phyloP scores from a whole-genome alignment of 2,888 invertebrate species.

The Leptopilina myrica region DNA sequence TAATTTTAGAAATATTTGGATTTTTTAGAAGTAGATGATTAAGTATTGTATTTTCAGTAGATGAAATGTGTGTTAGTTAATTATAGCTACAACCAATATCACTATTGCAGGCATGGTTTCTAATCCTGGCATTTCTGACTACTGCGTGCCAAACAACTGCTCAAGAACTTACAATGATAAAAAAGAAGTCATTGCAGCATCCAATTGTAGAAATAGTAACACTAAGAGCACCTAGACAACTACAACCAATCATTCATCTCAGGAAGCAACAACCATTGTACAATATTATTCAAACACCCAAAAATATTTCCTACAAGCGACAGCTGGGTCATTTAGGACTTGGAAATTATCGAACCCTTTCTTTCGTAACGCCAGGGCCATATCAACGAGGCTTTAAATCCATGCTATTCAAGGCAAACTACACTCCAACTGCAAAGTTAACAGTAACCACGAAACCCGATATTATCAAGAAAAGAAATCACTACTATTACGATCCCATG shows the following conservation, averaged over 20 bases:
- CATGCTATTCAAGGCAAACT: slow-evolving; percentile 44
- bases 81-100: not conserved
- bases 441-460: not conserved
- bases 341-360: slow-evolving; percentile 16
- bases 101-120: slow-evolving; percentile 63
- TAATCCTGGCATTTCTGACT: slow-evolving; percentile 62
- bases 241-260: slow-evolving; percentile 47
- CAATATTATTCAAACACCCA: slow-evolving; percentile 48
- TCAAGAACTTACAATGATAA: slow-evolving; percentile 61
- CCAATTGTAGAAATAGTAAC: slow-evolving; percentile 48
- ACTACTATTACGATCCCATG: slow-evolving; percentile 32
- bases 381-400: slow-evolving; percentile 24
- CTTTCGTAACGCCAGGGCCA: slow-evolving; percentile 31
- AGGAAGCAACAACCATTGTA: slow-evolving; percentile 46
- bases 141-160: slow-evolving; percentile 57
- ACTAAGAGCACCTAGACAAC: slow-evolving; percentile 56
- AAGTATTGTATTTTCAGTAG: not conserved
- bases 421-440: slow-evolving; percentile 38
- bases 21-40: not conserved
- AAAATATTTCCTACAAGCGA: slow-evolving; percentile 62
- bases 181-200: slow-evolving; percentile 51
- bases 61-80: not conserved
- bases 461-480: not conserved
- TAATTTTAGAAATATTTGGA: too few relatives aligned
- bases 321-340: slow-evolving; percentile 59